Base-by-base conservation (phyloP, 2,888 invertebrate species). In the Xiphydria camelus region DNA sequence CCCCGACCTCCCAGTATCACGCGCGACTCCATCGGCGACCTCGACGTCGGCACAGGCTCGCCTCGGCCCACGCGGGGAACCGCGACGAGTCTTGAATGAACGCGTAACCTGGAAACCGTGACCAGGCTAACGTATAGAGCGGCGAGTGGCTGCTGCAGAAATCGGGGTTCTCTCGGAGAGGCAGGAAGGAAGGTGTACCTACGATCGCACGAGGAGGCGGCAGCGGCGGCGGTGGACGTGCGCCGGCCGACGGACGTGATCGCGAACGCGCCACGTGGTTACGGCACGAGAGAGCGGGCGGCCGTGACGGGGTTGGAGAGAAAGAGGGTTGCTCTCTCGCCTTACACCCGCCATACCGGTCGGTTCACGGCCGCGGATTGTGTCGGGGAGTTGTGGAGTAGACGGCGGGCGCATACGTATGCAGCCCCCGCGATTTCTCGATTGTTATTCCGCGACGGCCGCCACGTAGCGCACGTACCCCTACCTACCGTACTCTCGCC, bases 371-470 rank as follows among this genome's bases (percentile, higher is more conserved):
- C 49, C 53, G 39, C 26, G 26, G 26, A 10, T n/a, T n/a, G n/a
- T n/a, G 6, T 26, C 26, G 14, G 12, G 6, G 20, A 43, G 43
- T 43, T 40, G 36, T 38, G 21, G 19, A 15, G 36, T 36, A 22
- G 43, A 43, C 43, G 32, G 38, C 12, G 18, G 17, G 19, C 31
- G 44, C 53, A 57, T 57, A 56, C 55, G 57, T 59, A 61, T 61
- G 57, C 59, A 61, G 45, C 61, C 53, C 60, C 56, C 55, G 57
- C 61, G 61, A 61, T 62, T 62, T 57, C 49, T 61, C 62, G 61
- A 68, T 70, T 70, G 69, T 68, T 70, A 70, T 70, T 68, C 69
- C 63, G 51, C 56, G 62, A 61, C 59, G 53, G 57, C 57, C 51
- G 54, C 48, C 47, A 47, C 53, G 53, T 52, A 51, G 59, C n/a